Base-by-base conservation (phyloP, 2,888 invertebrate genomes). In the Clanis bilineata region DNA sequence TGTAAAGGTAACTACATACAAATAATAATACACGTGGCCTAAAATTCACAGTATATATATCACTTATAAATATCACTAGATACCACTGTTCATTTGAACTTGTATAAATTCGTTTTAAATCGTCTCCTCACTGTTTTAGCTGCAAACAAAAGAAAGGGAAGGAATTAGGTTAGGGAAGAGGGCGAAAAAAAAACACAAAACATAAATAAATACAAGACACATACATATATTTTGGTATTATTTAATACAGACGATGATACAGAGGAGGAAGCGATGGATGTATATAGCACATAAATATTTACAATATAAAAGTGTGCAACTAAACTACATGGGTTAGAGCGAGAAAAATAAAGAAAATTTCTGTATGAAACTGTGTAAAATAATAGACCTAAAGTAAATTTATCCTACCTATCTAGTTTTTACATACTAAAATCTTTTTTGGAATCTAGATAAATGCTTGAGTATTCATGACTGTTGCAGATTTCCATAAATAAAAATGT, bases 141-240 rank as follows among this genome's bases (percentile, higher is more conserved):
- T 84, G 84, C 72, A 83, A 83, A 79, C 71, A 80, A 78, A 77
- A 74, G 73, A 79, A 77, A 70, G 63, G 75, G 74, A 66, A 73
- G 79, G 77, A 74, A 77, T 82, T 81, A 81, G 74, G 81, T 76
- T 56, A 32, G 70, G 76, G 76, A 66, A 65, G 59, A 71, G 77
- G 74, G 62, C 25, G 18, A 60, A 57, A 66, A 67, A 66, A 66
- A 67, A 66, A 72, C 56, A 44, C 36, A 58, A 58, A 58, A 57
- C 10, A 44, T 36, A 44, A 32, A 32, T 10, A 32, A 57, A 28
- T 43, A 45, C 18, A 44, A 23, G 41, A 32, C 18, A 28, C 47
- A 23, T 28, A 47, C 25, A 47, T 28, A 47, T 6, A 25, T 3
- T 25, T n/a, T n/a, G n/a, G 25, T 32, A 32, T 9, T 47, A 47